Percentiles rank a stretch among this genome's conserved stretches.
Conservation (phyloP, 2,888 invertebrate genomes). For the Teleogryllus oceanicus region DNA sequence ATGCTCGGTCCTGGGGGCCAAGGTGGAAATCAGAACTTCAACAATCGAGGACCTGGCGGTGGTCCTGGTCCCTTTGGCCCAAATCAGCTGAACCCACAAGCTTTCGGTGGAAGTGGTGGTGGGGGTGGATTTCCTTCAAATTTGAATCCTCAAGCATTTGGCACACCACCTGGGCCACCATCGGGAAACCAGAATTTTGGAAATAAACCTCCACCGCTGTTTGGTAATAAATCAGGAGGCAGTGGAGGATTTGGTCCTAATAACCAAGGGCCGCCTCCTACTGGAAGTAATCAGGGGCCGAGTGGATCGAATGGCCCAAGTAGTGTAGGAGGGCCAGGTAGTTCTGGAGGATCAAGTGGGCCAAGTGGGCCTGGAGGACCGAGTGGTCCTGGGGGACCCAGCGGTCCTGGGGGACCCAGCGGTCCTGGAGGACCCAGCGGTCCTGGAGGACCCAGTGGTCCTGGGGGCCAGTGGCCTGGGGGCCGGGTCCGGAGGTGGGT, state of each 20-base stretch:
- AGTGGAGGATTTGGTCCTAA: constrained; percentile 29
- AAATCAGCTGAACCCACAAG: background rate
- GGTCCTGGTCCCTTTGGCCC: constrained; percentile 30
- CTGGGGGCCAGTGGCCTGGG: constrained; percentile 5
- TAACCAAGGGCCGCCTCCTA: constrained; percentile 23
- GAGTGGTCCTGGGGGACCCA: constrained; percentile 21
- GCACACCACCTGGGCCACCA: background rate
- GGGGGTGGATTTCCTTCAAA: background rate
- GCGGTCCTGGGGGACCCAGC: background rate
- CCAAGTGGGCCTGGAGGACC: constrained; percentile 29
- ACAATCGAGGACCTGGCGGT: constrained; percentile 36
- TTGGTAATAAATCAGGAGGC: background rate
- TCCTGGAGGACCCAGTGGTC: constrained; percentile 11
- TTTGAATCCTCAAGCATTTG: background rate
- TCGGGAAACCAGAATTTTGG: background rate
- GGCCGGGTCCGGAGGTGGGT: too few relatives aligned
- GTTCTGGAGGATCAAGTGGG: constrained; percentile 30
- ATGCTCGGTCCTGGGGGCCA: constrained; percentile 25
- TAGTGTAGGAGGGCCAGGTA: constrained; percentile 28
- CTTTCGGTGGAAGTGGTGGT: background rate
- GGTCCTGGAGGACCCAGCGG: background rate
- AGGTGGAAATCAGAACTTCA: constrained; percentile 37
- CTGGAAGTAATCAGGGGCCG: constrained; percentile 30
- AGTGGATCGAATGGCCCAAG: constrained; percentile 32
- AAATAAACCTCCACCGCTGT: constrained; percentile 20